Percentiles rank a stretch among this genome's conserved stretches.
Evolutionary conservation across 2,888 invertebrate species (phyloP).

Genomic region (Lamellibrachia columna): DNA sequence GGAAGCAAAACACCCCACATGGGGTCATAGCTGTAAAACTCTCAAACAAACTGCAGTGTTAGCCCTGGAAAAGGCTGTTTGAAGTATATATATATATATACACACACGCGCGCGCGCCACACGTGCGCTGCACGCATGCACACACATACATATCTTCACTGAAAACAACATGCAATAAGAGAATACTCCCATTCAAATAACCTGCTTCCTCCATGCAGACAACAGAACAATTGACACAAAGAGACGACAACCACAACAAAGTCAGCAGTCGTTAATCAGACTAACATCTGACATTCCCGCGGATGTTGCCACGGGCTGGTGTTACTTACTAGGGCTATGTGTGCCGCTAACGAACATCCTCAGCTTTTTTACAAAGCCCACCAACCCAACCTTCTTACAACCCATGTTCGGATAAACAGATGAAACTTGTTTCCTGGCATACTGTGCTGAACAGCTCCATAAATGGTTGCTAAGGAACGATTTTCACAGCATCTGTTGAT

Average conservation of each 20-base stretch:
- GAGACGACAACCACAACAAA: slow-evolving; percentile 5
- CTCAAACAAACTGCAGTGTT: too few species aligned
- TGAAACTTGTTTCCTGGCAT: background rate
- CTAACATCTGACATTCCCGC: background rate
- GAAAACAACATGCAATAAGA: background rate
- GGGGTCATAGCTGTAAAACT: too few species aligned
- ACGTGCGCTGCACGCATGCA: too few species aligned
- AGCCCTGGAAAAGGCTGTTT: too few species aligned
- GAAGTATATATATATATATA: too few species aligned
- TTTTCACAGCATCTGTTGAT: background rate
- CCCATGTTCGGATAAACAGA: background rate
- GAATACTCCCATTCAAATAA: background rate
- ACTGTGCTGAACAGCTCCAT: background rate
- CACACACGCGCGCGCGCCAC: too few species aligned
- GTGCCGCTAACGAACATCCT: background rate
- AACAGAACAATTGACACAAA: background rate
- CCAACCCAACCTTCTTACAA: background rate
- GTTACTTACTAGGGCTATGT: background rate
- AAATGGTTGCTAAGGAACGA: background rate
- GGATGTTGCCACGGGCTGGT: background rate
- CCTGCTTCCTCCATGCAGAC: background rate
- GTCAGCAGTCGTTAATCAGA: background rate
- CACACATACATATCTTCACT: background rate
- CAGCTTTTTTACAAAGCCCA: background rate
- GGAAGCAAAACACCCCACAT: too few species aligned